phyloP scores from a whole-genome alignment of 2,888 invertebrate species.

The Drosophila imparisetae region DNA sequence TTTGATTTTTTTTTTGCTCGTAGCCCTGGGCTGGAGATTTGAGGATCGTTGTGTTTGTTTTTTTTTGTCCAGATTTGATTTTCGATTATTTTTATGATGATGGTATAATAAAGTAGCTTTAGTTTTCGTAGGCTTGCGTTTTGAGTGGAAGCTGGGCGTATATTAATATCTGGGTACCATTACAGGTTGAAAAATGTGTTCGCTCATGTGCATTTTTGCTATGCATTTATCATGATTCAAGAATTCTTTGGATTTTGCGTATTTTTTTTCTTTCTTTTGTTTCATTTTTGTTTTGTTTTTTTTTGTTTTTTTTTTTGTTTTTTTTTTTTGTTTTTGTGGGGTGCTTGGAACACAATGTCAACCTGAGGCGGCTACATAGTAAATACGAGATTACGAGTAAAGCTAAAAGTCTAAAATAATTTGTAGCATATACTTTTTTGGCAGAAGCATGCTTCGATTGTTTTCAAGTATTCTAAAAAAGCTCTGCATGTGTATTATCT shows the following conservation, averaged over 20 bases:
- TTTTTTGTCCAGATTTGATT: slow-evolving; percentile 38
- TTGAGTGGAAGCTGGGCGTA: slow-evolving; percentile 83
- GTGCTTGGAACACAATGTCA: slow-evolving; percentile 70
- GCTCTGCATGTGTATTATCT: slow-evolving; percentile 44
- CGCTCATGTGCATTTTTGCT: slow-evolving; percentile 58
- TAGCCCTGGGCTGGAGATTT: slow-evolving; percentile 70
- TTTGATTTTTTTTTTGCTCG: slow-evolving; percentile 41
- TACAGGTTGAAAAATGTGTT: slow-evolving; percentile 78
- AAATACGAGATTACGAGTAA: slow-evolving; percentile 52
- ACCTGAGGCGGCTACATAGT: slow-evolving; percentile 72
- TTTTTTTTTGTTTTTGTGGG: slow-evolving; percentile 28
- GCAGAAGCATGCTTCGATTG: slow-evolving; percentile 76
- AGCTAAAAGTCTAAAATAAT: slow-evolving; percentile 62
- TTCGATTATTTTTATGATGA: slow-evolving; percentile 36
- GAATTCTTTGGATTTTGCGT: slow-evolving; percentile 7
- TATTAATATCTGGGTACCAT: slow-evolving; percentile 84
- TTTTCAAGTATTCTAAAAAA: slow-evolving; percentile 37
- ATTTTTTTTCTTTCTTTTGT: background rate
- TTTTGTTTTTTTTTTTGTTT: slow-evolving; percentile 1
- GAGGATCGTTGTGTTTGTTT: slow-evolving; percentile 30
- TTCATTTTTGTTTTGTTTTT: slow-evolving; percentile 12
- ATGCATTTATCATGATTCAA: slow-evolving; percentile 46
- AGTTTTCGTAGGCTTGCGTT: slow-evolving; percentile 54
- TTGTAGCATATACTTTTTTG: slow-evolving; percentile 36
- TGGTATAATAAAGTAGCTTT: slow-evolving; percentile 37